Base-by-base conservation (phyloP, 2,888 invertebrate species). In the Eilema griseolum region DNA sequence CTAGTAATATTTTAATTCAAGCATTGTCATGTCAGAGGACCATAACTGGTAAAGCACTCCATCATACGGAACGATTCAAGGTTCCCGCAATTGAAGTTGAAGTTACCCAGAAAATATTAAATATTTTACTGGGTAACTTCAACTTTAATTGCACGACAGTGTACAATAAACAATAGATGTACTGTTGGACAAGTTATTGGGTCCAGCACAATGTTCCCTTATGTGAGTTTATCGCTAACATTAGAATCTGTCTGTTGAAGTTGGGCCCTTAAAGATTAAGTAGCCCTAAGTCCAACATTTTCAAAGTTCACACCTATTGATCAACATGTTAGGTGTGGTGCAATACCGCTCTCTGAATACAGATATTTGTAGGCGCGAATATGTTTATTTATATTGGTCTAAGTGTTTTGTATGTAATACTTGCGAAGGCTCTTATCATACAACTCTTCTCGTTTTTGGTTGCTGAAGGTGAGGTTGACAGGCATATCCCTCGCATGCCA, bases 131-230 rank as follows among this genome's bases (percentile, higher is more conserved):
- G 1, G 14, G 8, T 0, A 31, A 28, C 7, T 0, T 28, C 16
- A 14, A 7, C 8, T 64, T 72, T 62, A 26, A 0, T 7, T 65
- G 62, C 72, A 28, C 67, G 59, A 20, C 73, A 78, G 70, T 79
- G 79, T 75, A 73, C 60, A 4, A 28, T 8, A 10, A 28, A 62
- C 80, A 82, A 85, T 78, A 76, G 84, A 72, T 75, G 75, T 72
- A 79, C 70, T 75, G 73, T 71, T 65, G 67, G 72, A 71, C 81
- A 75, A 75, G 80, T 81, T 83, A 85, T 84, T 80, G 80, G 76
- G 71, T 71, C 76, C 69, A 56, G 72, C 66, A 64, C 64, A 74
- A 73, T 72, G 59, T 72, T 60, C 41, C 73, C 72, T 73, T 79
- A 83, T 79, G 81, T 82, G 66, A 74, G 73, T 70, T 72, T 74